Evolutionary conservation across 2,113 vertebrate species (phyloP).

Genomic region (Aramus guarauna): DNA sequence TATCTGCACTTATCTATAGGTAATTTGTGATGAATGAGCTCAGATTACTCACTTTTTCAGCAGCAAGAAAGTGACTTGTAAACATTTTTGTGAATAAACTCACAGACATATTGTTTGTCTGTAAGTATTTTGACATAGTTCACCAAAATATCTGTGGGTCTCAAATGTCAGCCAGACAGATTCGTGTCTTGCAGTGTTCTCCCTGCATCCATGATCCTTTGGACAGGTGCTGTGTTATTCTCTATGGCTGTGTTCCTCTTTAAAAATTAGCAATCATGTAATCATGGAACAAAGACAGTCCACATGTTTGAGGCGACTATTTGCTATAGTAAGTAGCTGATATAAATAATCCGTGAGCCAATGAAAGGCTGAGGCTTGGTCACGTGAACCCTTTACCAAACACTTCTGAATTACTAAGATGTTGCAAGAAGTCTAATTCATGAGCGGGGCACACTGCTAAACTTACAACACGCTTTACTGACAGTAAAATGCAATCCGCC

Average conservation of each 20-base stretch:
- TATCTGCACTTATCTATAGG: neutral
- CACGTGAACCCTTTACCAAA: neutral
- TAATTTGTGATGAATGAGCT: neutral
- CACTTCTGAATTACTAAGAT: neutral
- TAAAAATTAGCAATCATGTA: neutral
- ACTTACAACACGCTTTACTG: neutral
- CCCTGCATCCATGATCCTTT: neutral
- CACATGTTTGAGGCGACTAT: fast-evolving
- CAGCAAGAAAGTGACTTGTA: neutral
- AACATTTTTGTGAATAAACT: neutral
- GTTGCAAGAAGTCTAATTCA: neutral
- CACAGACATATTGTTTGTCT: neutral
- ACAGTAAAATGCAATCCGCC: neutral
- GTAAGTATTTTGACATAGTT: neutral
- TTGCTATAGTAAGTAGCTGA: neutral
- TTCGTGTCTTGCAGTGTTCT: neutral
- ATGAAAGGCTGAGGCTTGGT: neutral
- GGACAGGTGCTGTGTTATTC: neutral
- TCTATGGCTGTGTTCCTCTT: neutral
- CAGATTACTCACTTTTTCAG: neutral
- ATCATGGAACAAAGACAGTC: neutral
- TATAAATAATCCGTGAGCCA: neutral
- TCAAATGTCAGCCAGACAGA: neutral
- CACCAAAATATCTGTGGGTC: neutral
- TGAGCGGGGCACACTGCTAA: neutral